A percentile compares a stretch with the other conserved stretches of the same genome.
Conservation (phyloP, 2,113 vertebrate genomes). For the Rhabdornis inornatus region DNA sequence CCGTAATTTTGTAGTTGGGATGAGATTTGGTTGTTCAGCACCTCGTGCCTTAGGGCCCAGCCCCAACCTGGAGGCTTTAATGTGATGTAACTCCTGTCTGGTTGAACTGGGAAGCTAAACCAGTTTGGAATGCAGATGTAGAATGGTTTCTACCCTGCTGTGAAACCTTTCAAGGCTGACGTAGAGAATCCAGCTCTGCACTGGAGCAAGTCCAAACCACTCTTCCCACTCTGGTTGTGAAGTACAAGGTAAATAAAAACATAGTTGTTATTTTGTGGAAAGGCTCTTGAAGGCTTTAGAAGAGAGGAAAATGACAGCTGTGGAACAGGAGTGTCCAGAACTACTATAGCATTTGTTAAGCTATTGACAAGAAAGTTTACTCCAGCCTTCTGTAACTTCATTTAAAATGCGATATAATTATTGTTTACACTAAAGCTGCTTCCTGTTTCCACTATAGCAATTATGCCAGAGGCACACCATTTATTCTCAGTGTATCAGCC, state of each 20-base stretch:
- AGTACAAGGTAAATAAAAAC: conserved; percentile 14
- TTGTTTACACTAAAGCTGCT: not conserved
- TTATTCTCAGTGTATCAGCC: not conserved
- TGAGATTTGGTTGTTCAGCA: not conserved
- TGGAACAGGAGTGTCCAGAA: not conserved
- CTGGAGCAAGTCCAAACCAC: not conserved
- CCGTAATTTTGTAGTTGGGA: not conserved
- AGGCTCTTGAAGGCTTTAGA: not conserved
- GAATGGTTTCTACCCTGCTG: not conserved
- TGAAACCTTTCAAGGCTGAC: not conserved
- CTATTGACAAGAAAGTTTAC: not conserved
- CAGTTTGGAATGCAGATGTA: not conserved
- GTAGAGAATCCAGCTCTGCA: not conserved
- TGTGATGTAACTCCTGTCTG: not conserved
- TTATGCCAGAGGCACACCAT: not conserved
- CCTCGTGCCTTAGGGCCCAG: not conserved
- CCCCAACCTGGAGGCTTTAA: not conserved
- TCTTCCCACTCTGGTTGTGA: not conserved
- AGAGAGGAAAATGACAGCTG: not conserved
- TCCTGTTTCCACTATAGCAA: conserved; percentile 3
- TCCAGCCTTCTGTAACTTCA: not conserved
- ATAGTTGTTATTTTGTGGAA: not conserved
- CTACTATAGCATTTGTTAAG: not conserved
- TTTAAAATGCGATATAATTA: conserved; percentile 20
- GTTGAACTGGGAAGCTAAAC: not conserved